Evolutionary conservation across 2,797 vertebrate species (phyloP).

Genomic region (Nasua narica): DNA sequence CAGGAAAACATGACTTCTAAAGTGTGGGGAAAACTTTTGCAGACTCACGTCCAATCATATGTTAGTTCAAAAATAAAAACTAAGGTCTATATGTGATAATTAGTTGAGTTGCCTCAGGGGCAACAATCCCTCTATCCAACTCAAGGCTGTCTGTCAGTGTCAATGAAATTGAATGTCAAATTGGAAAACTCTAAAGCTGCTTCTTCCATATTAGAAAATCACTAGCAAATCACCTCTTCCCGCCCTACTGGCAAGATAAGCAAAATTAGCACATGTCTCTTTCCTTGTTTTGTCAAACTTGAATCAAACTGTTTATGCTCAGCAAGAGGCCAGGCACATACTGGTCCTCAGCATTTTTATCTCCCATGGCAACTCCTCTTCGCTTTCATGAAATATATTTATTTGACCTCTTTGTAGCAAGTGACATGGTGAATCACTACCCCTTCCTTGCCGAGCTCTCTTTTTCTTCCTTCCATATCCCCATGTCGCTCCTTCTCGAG

Average conservation of each 20-base stretch:
- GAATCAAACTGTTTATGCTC: slow-evolving; percentile 53
- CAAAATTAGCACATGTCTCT: slow-evolving; percentile 46
- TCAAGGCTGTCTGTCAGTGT: slow-evolving; percentile 69
- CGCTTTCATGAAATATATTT: neutral
- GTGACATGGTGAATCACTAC: neutral
- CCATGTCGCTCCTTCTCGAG: neutral
- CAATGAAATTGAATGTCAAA: slow-evolving; percentile 70
- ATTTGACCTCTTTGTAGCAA: neutral
- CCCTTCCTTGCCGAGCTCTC: neutral
- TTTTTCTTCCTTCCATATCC: neutral
- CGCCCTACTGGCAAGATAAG: slow-evolving; percentile 53
- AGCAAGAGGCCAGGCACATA: neutral
- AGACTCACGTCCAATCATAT: slow-evolving; percentile 55
- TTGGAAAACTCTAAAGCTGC: slow-evolving; percentile 62
- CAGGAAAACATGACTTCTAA: slow-evolving; percentile 69
- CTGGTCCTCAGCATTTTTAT: slow-evolving; percentile 17
- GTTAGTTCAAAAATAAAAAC: slow-evolving; percentile 66
- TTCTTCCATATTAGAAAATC: slow-evolving; percentile 67
- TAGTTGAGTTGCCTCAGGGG: slow-evolving; percentile 63
- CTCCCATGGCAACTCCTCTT: neutral
- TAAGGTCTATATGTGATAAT: slow-evolving; percentile 68
- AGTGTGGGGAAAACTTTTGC: slow-evolving; percentile 54
- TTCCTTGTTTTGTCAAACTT: slow-evolving; percentile 58
- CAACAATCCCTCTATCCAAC: slow-evolving; percentile 56
- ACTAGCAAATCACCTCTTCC: slow-evolving; percentile 52